Percentiles rank a stretch among this genome's conserved stretches.
Conservation (phyloP, 2,113 vertebrate species). For the Limanda limanda region DNA sequence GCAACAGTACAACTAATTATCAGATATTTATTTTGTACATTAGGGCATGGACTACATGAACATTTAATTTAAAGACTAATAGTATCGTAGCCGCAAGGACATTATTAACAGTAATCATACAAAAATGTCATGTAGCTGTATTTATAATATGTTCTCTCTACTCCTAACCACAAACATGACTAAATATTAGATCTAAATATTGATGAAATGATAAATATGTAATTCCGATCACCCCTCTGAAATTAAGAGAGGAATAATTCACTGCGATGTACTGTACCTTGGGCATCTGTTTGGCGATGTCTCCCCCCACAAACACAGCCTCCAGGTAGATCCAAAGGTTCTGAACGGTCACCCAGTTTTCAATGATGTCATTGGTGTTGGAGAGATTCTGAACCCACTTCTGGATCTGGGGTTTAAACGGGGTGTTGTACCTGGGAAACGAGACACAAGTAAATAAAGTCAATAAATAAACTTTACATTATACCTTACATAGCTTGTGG, state of each 20-base stretch:
- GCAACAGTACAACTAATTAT: neutral
- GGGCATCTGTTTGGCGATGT: conserved; percentile 96
- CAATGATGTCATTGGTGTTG: conserved; percentile 92
- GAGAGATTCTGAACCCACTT: conserved; percentile 96
- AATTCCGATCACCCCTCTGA: neutral
- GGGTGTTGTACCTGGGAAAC: conserved; percentile 89
- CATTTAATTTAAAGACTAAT: neutral
- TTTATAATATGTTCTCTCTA: neutral
- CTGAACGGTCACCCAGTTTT: conserved; percentile 97
- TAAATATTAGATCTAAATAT: neutral
- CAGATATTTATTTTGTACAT: neutral
- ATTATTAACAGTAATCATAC: neutral
- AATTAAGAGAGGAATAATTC: no score
- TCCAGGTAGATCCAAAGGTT: conserved; percentile 98
- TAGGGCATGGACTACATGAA: neutral
- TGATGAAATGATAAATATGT: neutral
- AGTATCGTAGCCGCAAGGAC: no score
- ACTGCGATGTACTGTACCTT: conserved; percentile 82
- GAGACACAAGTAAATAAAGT: neutral
- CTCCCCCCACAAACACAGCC: conserved; percentile 95
- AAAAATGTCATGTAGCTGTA: neutral
- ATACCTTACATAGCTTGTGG: neutral
- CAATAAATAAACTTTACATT: neutral
- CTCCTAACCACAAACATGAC: neutral
- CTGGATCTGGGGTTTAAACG: conserved; percentile 96